Evolutionary conservation across 2,797 vertebrate species (phyloP).

Genomic region (Emys orbicularis): DNA sequence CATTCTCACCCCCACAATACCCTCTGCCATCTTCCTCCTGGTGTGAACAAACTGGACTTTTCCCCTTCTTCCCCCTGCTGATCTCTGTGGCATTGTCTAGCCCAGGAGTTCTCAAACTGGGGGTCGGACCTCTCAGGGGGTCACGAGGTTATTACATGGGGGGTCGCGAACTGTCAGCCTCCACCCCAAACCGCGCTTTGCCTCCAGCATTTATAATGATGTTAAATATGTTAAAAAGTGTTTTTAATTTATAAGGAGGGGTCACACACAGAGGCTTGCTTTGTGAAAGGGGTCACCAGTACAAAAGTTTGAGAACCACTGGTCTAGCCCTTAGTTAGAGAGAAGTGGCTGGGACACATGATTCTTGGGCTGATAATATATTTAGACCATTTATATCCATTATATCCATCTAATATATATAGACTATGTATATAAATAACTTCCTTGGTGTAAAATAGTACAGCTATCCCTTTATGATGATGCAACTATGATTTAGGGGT

Average conservation of each 20-base stretch:
- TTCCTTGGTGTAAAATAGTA: neutral
- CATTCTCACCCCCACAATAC: neutral
- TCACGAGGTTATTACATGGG: no score
- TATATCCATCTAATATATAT: no score
- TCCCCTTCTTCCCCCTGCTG: rapidly evolving
- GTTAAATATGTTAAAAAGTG: no score
- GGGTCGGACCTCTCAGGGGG: no score
- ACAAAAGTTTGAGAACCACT: no score
- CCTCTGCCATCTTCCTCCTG: neutral
- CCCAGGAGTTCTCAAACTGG: neutral
- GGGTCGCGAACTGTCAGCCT: no score
- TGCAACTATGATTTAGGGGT: neutral
- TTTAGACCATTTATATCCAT: no score
- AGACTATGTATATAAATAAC: neutral
- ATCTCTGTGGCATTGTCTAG: neutral
- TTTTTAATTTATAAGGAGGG: no score
- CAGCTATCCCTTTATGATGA: neutral
- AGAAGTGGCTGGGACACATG: neutral
- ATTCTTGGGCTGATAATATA: neutral
- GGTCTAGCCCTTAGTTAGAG: neutral
- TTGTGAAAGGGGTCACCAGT: no score
- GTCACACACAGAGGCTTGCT: no score
- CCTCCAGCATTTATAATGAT: no score
- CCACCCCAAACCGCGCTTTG: no score
- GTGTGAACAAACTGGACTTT: neutral